Base-by-base conservation (phyloP, 2,888 invertebrate species). In the Cactoblastis cactorum region DNA sequence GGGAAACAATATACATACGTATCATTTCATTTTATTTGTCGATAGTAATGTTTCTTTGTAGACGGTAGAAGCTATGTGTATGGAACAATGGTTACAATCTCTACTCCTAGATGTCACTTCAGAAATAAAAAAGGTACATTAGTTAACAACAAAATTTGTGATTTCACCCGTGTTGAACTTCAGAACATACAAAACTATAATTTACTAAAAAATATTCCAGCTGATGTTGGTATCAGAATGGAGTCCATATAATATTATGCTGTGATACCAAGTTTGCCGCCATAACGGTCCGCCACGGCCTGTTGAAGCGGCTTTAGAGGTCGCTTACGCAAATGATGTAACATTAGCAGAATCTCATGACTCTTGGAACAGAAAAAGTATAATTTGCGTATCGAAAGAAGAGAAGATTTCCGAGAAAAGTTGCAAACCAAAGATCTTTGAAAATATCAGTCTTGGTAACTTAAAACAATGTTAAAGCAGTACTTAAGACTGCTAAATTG, bases 201-300 rank as follows among this genome's bases (percentile, higher is more conserved):
- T 22, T 4, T 9, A 9, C 34, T 11, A 14, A 35, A 35, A 14
- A 14, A 35, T 11, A 15, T n/a, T n/a, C n/a, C n/a, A n/a, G n/a
- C n/a, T n/a, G n/a, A n/a, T n/a, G n/a, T n/a, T n/a, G n/a, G n/a
- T n/a, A n/a, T n/a, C 34, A 35, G 14, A 15, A 35, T 14, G 34
- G 14, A n/a, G n/a, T 4, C 33, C n/a, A 15, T 12, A 12, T 12
- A 39, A n/a, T 22, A 39, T 22, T 17, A 12, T n/a, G 24, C 24
- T 24, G 22, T 24, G 5, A 22, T 12, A 19, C 24, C 41, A 41
- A 24, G 39, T 39, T 39, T 39, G 24, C 41, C 3, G 39, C 19
- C 22, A 22, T 41, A 22, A 41, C 41, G 41, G 41, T 41, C 15
- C 41, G 22, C 39, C 39, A 41, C 24, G 41, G 24, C 41, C 41